Conservation (phyloP, 1,140 invertebrate species). For the Ceratitis capitata region DNA sequence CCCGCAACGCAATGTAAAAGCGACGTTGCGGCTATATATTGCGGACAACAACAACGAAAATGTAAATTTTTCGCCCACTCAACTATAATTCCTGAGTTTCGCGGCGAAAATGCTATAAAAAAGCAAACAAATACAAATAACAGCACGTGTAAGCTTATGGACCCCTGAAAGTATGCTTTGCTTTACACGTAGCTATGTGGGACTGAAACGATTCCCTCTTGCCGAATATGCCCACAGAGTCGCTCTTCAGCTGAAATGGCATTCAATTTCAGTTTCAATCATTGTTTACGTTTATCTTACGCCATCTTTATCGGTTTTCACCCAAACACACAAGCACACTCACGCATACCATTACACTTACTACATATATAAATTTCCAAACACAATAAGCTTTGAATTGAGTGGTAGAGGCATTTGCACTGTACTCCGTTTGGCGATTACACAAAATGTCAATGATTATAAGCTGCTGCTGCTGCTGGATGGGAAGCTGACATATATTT, state of each 20-base stretch:
- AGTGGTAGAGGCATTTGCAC: background rate
- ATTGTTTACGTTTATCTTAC: slow-evolving; percentile 26
- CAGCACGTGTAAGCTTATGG: background rate
- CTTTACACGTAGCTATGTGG: too few relatives aligned
- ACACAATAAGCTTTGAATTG: background rate
- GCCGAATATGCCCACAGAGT: background rate
- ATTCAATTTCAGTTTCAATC: slow-evolving; percentile 32
- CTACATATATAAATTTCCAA: background rate
- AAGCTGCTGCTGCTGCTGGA: background rate
- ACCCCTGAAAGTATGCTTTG: background rate
- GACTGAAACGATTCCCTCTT: background rate
- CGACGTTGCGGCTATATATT: background rate
- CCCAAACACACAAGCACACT: background rate
- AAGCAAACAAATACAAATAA: background rate
- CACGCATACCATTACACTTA: background rate
- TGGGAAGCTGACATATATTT: too few relatives aligned
- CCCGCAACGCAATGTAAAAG: background rate
- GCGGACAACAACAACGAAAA: background rate
- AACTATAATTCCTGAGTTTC: background rate
- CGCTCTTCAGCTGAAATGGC: background rate
- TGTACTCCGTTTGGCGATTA: background rate
- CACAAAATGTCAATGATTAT: background rate
- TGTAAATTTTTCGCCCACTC: background rate
- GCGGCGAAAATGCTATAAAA: background rate
- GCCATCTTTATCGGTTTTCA: slow-evolving; percentile 1